Evolutionary conservation across 2,797 vertebrate species (phyloP).

Genomic region (Silurus aristotelis): DNA sequence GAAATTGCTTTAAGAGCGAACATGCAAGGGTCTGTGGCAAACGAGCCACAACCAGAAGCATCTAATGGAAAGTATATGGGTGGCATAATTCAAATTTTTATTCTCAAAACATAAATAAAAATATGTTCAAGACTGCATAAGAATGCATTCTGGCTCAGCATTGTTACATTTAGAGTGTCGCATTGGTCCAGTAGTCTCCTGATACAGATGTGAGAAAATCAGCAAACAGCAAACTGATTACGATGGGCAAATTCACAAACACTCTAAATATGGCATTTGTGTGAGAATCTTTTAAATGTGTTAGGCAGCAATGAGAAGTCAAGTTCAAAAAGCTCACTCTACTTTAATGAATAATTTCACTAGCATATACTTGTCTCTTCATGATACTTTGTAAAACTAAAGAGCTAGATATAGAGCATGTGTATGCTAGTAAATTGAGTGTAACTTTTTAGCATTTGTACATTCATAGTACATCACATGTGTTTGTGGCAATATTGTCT

Average conservation of each 20-base stretch:
- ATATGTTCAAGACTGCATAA: conserved; percentile 31
- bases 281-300: conserved; percentile 46
- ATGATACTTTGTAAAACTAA: conserved; percentile 29
- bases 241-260: conserved; percentile 50
- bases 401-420: background rate
- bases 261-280: conserved; percentile 51
- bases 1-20: conserved; percentile 51
- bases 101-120: background rate
- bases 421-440: background rate
- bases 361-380: conserved; percentile 38
- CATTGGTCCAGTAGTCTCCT: conserved; percentile 26
- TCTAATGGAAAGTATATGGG: conserved; percentile 42
- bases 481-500: background rate
- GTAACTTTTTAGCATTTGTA: background rate
- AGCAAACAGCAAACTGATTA: conserved; percentile 28
- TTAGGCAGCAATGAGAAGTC: conserved; percentile 36
- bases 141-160: conserved; percentile 31
- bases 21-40: conserved; percentile 1
- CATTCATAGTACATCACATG: too few species aligned
- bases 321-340: conserved; percentile 52
- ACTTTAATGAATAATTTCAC: conserved; percentile 36
- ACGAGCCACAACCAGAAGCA: conserved; percentile 40
- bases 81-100: conserved; percentile 41
- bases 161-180: conserved; percentile 13
- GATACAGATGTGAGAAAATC: conserved; percentile 21